phyloP scores from a whole-genome alignment of 2,113 vertebrate genomes.

The Lophochroa leadbeateri region DNA sequence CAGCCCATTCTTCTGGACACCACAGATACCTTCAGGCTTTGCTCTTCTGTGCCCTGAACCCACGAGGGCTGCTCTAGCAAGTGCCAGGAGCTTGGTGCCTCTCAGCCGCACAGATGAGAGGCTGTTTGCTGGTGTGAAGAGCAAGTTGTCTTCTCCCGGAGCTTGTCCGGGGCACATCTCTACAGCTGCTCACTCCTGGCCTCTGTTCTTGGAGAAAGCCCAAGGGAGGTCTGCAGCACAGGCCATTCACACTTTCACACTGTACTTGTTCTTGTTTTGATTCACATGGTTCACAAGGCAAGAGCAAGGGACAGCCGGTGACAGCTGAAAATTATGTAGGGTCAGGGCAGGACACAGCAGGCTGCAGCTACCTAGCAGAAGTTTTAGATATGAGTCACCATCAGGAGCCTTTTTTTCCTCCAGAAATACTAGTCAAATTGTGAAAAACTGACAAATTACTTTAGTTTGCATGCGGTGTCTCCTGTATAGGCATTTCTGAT shows the following conservation, averaged over 20 bases:
- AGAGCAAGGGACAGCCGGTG: neutral
- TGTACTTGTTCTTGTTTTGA: neutral
- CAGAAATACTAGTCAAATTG: neutral
- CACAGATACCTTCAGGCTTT: neutral
- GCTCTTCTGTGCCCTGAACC: neutral
- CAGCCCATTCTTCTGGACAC: neutral
- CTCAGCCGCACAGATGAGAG: neutral
- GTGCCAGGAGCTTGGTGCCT: rapidly evolving
- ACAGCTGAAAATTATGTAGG: neutral
- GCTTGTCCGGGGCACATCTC: neutral
- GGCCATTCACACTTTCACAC: neutral
- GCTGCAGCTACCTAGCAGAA: neutral
- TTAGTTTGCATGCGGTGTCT: neutral
- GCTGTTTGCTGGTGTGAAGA: rapidly evolving
- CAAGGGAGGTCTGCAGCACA: neutral
- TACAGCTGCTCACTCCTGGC: rapidly evolving
- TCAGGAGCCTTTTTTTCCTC: neutral
- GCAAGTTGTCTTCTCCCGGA: neutral
- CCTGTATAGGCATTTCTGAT: neutral
- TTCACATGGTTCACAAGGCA: neutral
- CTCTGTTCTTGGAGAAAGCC: neutral
- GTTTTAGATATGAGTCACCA: neutral
- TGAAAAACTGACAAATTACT: neutral
- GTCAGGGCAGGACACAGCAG: neutral
- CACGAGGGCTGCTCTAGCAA: rapidly evolving